Percentiles rank a stretch among this genome's conserved stretches.
Conservation (phyloP, 2,113 vertebrate genomes). For the Cettia cetti region DNA sequence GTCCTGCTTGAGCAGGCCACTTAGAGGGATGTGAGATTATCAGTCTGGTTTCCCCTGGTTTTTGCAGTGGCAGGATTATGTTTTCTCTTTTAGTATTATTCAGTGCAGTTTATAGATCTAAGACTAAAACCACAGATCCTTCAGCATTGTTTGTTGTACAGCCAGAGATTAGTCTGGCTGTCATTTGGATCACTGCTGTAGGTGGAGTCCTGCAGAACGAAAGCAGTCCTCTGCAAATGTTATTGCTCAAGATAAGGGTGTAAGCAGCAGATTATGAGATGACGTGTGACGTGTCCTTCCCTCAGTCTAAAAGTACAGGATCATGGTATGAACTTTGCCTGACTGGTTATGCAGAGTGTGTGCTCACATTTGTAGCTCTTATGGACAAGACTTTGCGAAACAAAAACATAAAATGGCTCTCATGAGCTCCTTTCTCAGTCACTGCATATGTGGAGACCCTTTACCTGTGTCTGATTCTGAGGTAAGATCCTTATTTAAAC, state of each 20-base stretch:
- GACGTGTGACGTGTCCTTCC: slow-evolving; percentile 44
- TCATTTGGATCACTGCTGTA: neutral
- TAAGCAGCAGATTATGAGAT: slow-evolving; percentile 44
- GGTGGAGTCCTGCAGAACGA: slow-evolving; percentile 22
- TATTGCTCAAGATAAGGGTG: slow-evolving; percentile 65
- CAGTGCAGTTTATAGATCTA: neutral
- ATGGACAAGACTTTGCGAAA: neutral
- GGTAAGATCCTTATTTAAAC: slow-evolving; percentile 67
- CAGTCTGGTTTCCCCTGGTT: neutral
- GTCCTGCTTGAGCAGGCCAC: neutral
- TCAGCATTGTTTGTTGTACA: neutral
- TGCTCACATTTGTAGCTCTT: neutral
- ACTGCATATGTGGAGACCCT: slow-evolving; percentile 76
- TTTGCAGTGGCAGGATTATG: neutral
- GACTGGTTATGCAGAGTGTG: neutral
- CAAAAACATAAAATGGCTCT: slow-evolving; percentile 39
- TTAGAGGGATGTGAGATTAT: neutral
- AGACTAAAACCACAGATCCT: neutral
- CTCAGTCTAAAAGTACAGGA: slow-evolving; percentile 64
- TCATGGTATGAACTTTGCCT: slow-evolving; percentile 35
- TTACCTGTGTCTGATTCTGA: slow-evolving; percentile 65
- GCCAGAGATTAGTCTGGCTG: neutral
- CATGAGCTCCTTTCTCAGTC: slow-evolving; percentile 77
- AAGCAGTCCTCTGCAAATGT: slow-evolving; percentile 26
- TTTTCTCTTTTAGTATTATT: neutral